Conservation (phyloP, 1,140 invertebrate species). For the Aphis craccivora region DNA sequence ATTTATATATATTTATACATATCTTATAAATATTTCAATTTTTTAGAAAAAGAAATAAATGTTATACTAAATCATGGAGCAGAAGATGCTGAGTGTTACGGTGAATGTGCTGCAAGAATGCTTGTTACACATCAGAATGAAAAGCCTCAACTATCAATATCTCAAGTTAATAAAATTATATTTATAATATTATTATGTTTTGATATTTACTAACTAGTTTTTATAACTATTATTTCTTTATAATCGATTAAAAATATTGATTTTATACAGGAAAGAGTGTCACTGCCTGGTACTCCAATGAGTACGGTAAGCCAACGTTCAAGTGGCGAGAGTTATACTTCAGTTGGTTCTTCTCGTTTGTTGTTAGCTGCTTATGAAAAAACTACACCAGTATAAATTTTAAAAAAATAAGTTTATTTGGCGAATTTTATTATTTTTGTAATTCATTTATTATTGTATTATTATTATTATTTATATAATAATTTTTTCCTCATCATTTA, state of each 20-base stretch:
- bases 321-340: conserved; percentile 78
- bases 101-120: conserved; percentile 43
- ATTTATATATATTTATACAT: too few relatives aligned
- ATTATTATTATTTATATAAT: neutral
- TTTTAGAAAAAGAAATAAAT: conserved; percentile 57
- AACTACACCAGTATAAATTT: conserved; percentile 44
- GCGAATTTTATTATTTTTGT: neutral
- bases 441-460: neutral
- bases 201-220: neutral
- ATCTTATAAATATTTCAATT: neutral
- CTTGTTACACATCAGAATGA: conserved; percentile 46
- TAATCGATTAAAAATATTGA: neutral
- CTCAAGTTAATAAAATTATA: conserved; percentile 27
- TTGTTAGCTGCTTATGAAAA: conserved; percentile 65
- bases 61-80: conserved; percentile 54
- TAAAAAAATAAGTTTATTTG: neutral
- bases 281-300: conserved; percentile 70
- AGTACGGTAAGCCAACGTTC: conserved; percentile 73
- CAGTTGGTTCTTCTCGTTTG: conserved; percentile 74
- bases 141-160: conserved; percentile 40
- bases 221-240: neutral
- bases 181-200: neutral
- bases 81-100: conserved; percentile 52
- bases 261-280: conserved; percentile 58
- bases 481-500: neutral